Conservation (phyloP, 2,797 vertebrate species). For the Ctenopoma multispine region DNA sequence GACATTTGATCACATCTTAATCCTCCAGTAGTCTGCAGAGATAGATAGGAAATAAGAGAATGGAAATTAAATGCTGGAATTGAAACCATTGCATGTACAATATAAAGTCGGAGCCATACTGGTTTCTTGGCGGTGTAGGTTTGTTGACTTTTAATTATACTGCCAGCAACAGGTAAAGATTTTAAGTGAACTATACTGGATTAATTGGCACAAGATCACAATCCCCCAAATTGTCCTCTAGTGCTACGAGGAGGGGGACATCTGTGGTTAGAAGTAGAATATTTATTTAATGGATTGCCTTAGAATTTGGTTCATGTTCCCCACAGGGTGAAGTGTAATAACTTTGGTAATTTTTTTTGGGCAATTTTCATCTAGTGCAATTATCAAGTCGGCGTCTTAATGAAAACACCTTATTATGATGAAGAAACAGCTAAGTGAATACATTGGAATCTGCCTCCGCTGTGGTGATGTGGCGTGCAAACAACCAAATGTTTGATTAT, state of each 20-base stretch:
- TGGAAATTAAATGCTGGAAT: neutral
- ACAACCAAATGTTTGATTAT: too few species aligned
- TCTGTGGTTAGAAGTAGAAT: too few species aligned
- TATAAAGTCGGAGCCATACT: too few species aligned
- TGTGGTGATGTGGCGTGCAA: too few species aligned
- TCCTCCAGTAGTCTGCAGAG: neutral
- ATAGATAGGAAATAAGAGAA: neutral
- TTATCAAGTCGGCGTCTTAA: neutral
- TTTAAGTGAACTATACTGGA: neutral
- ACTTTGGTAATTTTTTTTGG: neutral
- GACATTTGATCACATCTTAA: slow-evolving; percentile 2
- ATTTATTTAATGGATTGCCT: too few species aligned
- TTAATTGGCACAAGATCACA: neutral
- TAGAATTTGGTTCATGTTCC: too few species aligned
- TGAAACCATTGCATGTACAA: neutral
- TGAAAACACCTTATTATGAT: neutral
- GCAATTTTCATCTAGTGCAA: neutral
- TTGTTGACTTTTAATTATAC: too few species aligned
- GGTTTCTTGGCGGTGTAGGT: neutral
- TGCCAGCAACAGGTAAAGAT: neutral
- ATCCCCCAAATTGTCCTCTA: too few species aligned
- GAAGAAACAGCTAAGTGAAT: neutral
- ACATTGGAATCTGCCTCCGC: neutral
- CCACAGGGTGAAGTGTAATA: too few species aligned
- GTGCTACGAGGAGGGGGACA: too few species aligned